Base-by-base conservation (phyloP, 2,888 invertebrate genomes). In the Platycheirus rosarum region DNA sequence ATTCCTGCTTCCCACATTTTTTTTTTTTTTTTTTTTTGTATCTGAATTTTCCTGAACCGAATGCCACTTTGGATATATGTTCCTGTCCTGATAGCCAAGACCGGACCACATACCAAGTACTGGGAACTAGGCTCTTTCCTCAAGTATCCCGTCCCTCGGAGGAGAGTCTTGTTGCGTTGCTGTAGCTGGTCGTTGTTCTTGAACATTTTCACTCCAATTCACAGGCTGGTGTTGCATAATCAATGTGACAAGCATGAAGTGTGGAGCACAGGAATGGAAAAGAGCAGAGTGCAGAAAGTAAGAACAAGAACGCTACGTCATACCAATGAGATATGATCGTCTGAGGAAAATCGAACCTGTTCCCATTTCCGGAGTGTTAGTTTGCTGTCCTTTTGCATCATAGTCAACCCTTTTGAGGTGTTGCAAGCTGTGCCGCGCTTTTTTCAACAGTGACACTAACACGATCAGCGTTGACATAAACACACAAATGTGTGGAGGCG, bases 221-320 rank as follows among this genome's bases (percentile, higher is more conserved):
- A 66, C 71, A 42, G 55, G 70, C 42, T 37, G 16, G 48, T 66
- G 68, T 77, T 77, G 63, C 77, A 82, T 77, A 82, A 82, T 82
- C 82, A 82, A 77, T 77, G 77, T 68, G 82, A 82, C 77, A 82
- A 46, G 68, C 51, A 77, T 57, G 55, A 77, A 77, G 66, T 82
- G 44, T 63, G 66, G 66, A 62, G 62, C 49, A 37, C 66, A 71
- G 62, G 66, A 71, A 77, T 82, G 76, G 48, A 44, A 7, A 20
- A 35, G 48, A 48, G 53, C 14, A 14, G 66, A 68, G 29, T 32
- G 29, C 29, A 23, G 57, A 32, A 20, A 11, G 35, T 5, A 7
- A 35, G 18, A 48, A 14, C 48, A 48, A 44, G 11, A 8, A 14
- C n/a, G 2, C n/a, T 16, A 42, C n/a, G 11, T 42, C 65, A 14